These are phyloP conservation scores for Pseudoatta argentina DNA, from an alignment of 1,140 invertebrate genomes.

Conservation along the genomic window DNA sequence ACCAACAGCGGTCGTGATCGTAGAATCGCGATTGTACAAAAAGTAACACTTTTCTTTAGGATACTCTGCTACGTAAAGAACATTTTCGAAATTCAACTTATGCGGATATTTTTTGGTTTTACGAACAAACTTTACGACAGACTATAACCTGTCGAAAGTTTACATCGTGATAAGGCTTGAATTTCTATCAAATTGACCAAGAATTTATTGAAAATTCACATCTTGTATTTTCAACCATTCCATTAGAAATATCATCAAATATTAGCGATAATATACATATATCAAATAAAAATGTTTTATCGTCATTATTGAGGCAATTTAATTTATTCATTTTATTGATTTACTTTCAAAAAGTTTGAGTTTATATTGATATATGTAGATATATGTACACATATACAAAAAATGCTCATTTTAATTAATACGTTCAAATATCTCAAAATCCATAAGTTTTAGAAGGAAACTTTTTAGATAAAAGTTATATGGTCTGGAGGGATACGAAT, in stretches of 20 bases:
- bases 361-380: not conserved
- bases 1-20: constrained; percentile 31
- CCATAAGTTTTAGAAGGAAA: no score
- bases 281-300: not conserved
- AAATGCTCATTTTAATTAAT: no score
- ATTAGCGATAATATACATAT: not conserved
- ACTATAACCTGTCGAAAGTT: constrained; percentile 10
- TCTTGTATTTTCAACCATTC: not conserved
- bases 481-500: no score
- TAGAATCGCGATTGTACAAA: constrained; percentile 32
- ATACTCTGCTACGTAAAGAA: constrained; percentile 14
- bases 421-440: no score
- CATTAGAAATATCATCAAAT: not conserved
- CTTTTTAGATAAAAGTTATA: no score
- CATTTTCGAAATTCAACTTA: constrained; percentile 42
- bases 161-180: not conserved
- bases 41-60: constrained; percentile 49
- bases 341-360: not conserved
- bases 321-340: constrained; percentile 3
- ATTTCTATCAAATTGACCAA: constrained; percentile 28
- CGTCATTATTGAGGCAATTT: not conserved
- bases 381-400: not conserved
- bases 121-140: constrained; percentile 41
- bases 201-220: not conserved
- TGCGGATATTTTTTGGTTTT: constrained; percentile 37